Conservation (phyloP, 2,113 vertebrate species). For the Nothoprocta perdicaria region DNA sequence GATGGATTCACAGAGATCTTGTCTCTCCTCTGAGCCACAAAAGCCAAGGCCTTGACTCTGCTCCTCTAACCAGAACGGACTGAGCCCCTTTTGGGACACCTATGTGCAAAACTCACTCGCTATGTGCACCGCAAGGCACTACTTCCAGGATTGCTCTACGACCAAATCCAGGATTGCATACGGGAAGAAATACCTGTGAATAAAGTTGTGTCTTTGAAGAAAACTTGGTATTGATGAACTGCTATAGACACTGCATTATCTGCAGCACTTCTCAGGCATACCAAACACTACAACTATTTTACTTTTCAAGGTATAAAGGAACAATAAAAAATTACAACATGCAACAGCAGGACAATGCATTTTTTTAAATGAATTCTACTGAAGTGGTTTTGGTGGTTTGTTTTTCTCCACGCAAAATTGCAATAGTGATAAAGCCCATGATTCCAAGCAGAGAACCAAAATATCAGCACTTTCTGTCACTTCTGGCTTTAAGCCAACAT, state of each 20-base stretch:
- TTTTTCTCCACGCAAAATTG: not conserved
- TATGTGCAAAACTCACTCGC: not conserved
- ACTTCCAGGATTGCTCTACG: not conserved
- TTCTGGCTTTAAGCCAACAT: not conserved
- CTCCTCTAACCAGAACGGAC: not conserved
- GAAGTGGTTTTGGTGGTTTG: not conserved
- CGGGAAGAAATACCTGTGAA: not conserved
- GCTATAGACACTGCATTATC: not conserved
- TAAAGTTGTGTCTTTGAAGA: too few species aligned
- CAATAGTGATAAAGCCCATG: not conserved
- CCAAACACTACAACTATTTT: too few species aligned
- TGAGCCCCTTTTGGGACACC: not conserved
- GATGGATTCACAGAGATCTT: not conserved
- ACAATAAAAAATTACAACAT: too few species aligned
- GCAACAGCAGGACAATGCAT: not conserved
- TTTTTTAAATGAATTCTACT: not conserved
- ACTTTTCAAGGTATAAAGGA: not conserved
- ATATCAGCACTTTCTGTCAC: not conserved
- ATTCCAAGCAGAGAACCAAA: not conserved
- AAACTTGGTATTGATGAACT: not conserved
- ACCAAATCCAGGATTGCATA: not conserved
- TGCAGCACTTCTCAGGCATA: not conserved
- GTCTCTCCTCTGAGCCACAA: not conserved
- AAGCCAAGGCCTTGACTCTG: not conserved
- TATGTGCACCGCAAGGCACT: not conserved